A percentile compares a stretch with the other conserved stretches of the same genome.
Conservation (phyloP, 2,888 invertebrate species). For the Minunthozetes semirufus region DNA sequence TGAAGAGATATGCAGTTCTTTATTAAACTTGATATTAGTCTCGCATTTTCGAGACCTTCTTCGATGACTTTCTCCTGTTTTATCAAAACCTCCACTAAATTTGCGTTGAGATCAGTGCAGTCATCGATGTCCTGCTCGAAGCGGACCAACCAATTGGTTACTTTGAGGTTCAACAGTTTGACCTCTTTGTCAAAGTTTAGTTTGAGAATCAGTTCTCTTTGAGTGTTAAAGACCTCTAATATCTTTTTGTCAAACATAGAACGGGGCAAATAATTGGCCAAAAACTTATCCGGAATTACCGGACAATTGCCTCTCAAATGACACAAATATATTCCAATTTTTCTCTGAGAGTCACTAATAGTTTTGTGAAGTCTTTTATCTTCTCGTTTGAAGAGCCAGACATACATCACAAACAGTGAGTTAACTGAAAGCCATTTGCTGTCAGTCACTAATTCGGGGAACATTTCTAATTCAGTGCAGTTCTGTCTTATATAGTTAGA, state of each 20-base stretch:
- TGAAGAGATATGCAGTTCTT: constrained; percentile 35
- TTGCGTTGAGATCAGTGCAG: constrained; percentile 11
- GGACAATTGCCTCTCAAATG: constrained; percentile 38
- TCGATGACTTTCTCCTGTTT: constrained; percentile 31
- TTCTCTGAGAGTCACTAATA: constrained; percentile 67
- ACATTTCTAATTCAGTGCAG: constrained; percentile 18
- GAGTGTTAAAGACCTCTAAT: constrained; percentile 31
- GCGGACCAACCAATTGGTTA: constrained; percentile 32
- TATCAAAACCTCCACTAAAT: constrained; percentile 22
- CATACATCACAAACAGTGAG: constrained; percentile 49
- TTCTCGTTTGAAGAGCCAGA: constrained; percentile 60
- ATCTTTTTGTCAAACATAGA: constrained; percentile 31
- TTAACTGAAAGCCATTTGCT: constrained; percentile 33
- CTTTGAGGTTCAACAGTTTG: neutral
- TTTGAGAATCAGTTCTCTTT: constrained; percentile 32
- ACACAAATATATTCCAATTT: constrained; percentile 52
- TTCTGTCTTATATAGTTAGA: constrained; percentile 6
- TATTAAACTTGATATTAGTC: constrained; percentile 17
- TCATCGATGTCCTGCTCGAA: constrained; percentile 33
- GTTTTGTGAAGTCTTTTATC: constrained; percentile 69
- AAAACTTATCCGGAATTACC: constrained; percentile 40
- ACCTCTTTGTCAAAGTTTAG: constrained; percentile 28
- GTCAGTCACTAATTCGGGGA: constrained; percentile 18
- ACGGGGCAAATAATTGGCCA: constrained; percentile 32
- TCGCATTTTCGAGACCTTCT: constrained; percentile 34